Base-by-base conservation (phyloP, 2,888 invertebrate species). In the Drosophila aldrichi region DNA sequence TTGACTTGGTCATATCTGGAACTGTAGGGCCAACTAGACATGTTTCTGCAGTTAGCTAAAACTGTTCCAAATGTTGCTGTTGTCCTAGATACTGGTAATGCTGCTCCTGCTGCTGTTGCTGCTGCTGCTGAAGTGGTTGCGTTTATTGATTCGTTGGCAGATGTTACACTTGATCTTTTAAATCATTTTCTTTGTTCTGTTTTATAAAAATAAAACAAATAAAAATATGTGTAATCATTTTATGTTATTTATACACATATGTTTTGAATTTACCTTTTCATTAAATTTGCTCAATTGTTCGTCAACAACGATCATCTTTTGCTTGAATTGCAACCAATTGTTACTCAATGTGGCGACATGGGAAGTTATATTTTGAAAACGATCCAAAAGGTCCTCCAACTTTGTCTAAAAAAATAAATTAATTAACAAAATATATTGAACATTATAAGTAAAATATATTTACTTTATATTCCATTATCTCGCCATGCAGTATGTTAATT, bases 311-410 rank as follows among this genome's bases (percentile, higher is more conserved):
- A 82, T 72, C 12, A 90, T 79, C 77, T 88, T 89, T 63, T 90
- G 90, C 60, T 91, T 92, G 57, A 88, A 90, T 57, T 91, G 90
- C 38, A 89, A 83, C 92, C 91, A 93, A 74, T 89, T 90, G 52
- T 91, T 88, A 79, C 91, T 90, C 58, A 93, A 84, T 3, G 92
- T 92, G 61, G 88, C 85, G 0, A 93, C 91, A 74, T 92, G 92
- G 16, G 92, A 91, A 44, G 92, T 91, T 65, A 92, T 89, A 64
- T 93, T 92, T 59, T 91, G 90, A 59, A 87, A 86, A 40, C 88
- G 88, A 79, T 92, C 92, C 61, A 90, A 77, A 56, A 92, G 77
- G 38, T 90, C 91, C 68, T 91, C 91, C 57, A 92, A 70, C 73
- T 89, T 90, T 34, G 82, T 83, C 92, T 92, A 52, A 72, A 77